These are phyloP conservation scores for Indri indri DNA, from an alignment of 2,113 vertebrate genomes.

Conservation along the genomic window DNA sequence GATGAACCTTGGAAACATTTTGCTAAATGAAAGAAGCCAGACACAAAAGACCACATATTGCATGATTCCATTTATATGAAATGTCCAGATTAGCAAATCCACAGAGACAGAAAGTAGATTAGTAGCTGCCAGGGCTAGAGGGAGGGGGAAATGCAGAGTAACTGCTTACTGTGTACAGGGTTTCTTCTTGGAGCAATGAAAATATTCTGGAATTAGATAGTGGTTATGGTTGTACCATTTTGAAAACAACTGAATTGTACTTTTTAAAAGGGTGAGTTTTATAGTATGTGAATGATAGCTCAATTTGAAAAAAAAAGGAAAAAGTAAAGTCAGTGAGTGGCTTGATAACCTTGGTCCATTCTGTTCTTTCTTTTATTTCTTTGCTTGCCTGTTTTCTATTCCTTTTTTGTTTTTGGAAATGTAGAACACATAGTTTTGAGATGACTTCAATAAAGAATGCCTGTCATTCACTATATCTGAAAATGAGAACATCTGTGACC, in stretches of 20 bases:
- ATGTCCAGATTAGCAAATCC: not conserved
- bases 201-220: constrained; percentile 5
- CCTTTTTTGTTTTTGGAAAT: not conserved
- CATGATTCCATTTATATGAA: not conserved
- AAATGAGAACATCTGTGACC: not conserved
- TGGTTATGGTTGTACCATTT: not conserved
- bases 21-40: constrained; percentile 9
- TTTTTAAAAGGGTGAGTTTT: not conserved
- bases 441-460: not conserved
- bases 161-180: not conserved
- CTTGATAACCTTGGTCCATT: not conserved
- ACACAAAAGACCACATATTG: not conserved
- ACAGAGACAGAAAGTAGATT: not conserved
- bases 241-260: not conserved
- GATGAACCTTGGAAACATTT: not conserved
- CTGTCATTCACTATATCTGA: not conserved
- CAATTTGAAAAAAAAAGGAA: not conserved
- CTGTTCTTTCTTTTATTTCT: not conserved
- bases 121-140: not conserved
- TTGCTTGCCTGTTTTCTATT: not conserved
- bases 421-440: not conserved
- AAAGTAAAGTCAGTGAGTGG: not conserved
- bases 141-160: not conserved
- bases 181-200: constrained; percentile 20
- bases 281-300: not conserved